Evolutionary conservation across 2,888 invertebrate genomes (phyloP).

Genomic region (Torymus texanus): DNA sequence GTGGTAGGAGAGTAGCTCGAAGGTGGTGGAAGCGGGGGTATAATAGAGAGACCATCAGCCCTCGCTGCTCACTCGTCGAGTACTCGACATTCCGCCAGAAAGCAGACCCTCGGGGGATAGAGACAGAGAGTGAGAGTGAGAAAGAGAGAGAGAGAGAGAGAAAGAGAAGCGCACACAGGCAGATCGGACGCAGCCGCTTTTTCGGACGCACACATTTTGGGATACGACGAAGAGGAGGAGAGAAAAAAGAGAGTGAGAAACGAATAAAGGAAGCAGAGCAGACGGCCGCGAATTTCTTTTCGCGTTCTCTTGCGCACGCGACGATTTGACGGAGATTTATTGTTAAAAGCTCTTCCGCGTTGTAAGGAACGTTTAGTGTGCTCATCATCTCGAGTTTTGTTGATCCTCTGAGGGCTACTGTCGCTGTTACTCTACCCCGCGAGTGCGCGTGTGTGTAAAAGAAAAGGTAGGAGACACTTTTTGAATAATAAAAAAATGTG

Average conservation of each 20-base stretch:
- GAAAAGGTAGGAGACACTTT: constrained; percentile 23
- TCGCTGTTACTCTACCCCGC: not conserved
- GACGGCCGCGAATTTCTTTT: too few relatives aligned
- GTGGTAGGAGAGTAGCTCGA: constrained; percentile 64
- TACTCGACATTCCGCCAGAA: constrained; percentile 63
- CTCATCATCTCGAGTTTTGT: not conserved
- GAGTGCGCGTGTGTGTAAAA: not conserved
- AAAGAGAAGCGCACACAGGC: not conserved
- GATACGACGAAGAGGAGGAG: not conserved
- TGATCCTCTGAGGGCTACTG: not conserved
- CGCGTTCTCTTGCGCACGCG: not conserved
- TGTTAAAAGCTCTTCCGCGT: not conserved
- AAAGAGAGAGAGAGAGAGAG: not conserved
- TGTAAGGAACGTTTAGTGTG: constrained; percentile 18
- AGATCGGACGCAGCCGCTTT: not conserved
- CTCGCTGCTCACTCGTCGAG: constrained; percentile 66
- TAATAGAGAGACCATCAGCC: constrained; percentile 72
- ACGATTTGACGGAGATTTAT: not conserved
- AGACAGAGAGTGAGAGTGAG: not conserved
- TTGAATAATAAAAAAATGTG: constrained; percentile 13
- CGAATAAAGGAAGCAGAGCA: too few relatives aligned
- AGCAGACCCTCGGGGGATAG: constrained; percentile 36
- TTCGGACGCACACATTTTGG: not conserved
- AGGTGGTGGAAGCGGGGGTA: constrained; percentile 67
- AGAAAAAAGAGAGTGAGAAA: not conserved